Evolutionary conservation across 2,113 vertebrate species (phyloP).

Genomic region (Thalassoma bifasciatum): DNA sequence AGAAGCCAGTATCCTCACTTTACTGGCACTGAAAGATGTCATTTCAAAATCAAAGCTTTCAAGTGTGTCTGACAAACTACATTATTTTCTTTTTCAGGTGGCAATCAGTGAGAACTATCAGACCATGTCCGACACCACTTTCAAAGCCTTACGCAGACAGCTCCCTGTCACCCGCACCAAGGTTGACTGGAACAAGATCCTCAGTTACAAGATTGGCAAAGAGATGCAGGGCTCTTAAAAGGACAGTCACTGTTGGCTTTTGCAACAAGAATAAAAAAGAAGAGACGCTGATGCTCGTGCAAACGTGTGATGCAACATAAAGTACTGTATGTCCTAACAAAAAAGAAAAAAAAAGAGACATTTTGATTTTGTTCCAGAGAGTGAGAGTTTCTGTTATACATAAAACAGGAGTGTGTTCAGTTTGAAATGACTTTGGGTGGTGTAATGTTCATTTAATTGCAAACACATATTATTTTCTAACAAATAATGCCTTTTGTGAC

Average conservation of each 20-base stretch:
- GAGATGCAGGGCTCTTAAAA: constrained; percentile 95
- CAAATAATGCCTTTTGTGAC: constrained; percentile 59
- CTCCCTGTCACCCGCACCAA: constrained; percentile 97
- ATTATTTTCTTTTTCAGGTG: constrained; percentile 77
- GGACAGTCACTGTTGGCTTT: neutral
- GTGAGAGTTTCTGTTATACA: constrained; percentile 31
- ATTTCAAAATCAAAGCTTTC: neutral
- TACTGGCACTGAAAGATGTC: neutral
- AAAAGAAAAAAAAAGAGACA: constrained; percentile 6
- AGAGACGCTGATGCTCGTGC: constrained; percentile 68
- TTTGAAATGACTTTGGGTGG: constrained; percentile 30
- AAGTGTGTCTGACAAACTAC: neutral
- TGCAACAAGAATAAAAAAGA: neutral
- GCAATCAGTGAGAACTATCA: constrained; percentile 97
- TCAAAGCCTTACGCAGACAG: constrained; percentile 96
- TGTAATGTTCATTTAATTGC: constrained; percentile 43
- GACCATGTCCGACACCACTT: constrained; percentile 97
- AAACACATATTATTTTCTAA: constrained; percentile 44
- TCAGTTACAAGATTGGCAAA: constrained; percentile 99
- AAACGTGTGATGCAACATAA: constrained; percentile 51
- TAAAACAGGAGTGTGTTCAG: constrained; percentile 45
- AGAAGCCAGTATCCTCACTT: neutral
- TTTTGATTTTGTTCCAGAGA: constrained; percentile 24
- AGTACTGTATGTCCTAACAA: constrained; percentile 33
- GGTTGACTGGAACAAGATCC: constrained; percentile 99